Conservation (phyloP, 2,113 vertebrate species). For the Junco hyemalis region DNA sequence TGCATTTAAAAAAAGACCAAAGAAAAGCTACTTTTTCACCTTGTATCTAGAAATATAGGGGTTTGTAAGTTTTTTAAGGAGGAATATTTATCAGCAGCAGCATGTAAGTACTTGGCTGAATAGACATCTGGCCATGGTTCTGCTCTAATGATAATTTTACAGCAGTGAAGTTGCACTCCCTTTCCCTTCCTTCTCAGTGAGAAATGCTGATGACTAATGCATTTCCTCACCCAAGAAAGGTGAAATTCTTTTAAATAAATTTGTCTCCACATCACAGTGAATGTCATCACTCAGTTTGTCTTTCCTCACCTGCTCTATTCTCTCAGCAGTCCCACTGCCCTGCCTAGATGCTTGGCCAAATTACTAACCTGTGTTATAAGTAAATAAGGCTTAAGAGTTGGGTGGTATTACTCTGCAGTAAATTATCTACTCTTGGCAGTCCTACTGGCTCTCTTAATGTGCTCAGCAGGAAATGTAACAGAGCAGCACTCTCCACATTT, state of each 20-base stretch:
- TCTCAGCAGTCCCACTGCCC: neutral
- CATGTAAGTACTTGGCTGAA: neutral
- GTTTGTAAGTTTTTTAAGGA: neutral
- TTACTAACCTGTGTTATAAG: neutral
- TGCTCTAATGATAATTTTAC: conserved; percentile 4
- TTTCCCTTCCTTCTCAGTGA: conserved; percentile 11
- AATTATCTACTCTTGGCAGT: neutral
- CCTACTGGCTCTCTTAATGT: neutral
- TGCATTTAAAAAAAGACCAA: neutral
- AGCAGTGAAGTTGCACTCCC: neutral
- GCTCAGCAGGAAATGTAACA: neutral
- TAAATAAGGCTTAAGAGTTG: neutral
- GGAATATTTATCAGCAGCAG: neutral
- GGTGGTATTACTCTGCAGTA: neutral
- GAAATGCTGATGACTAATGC: conserved; percentile 8
- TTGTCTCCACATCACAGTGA: neutral
- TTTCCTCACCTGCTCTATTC: neutral
- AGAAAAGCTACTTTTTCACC: neutral
- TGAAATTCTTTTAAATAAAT: conserved; percentile 10
- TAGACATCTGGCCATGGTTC: neutral
- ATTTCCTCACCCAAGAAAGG: conserved; percentile 7
- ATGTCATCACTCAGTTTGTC: neutral
- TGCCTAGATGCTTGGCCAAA: neutral
- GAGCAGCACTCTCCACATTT: neutral
- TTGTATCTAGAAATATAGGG: neutral